Evolutionary conservation across 2,888 invertebrate species (phyloP).

Genomic region (Alloplasta piceator): DNA sequence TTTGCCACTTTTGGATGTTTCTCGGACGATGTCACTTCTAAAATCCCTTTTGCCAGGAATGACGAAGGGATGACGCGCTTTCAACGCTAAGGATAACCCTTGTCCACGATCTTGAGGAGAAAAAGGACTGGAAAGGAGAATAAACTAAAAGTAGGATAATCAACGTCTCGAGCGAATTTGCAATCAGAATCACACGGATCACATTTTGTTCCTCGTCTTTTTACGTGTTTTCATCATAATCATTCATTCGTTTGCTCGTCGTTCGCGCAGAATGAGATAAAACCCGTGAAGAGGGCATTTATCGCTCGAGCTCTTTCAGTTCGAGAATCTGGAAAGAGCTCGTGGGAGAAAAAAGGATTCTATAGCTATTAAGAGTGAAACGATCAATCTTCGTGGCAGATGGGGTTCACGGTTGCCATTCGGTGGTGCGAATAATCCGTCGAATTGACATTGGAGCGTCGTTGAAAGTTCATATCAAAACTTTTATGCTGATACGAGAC

Average conservation of each 20-base stretch:
- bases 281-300: not conserved
- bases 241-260: slow-evolving; percentile 23
- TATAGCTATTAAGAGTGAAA: not conserved
- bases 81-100: slow-evolving; percentile 29
- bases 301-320: not conserved
- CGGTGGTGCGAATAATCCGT: slow-evolving; percentile 1
- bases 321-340: slow-evolving; percentile 11
- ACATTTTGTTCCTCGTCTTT: slow-evolving; percentile 39
- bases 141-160: slow-evolving; percentile 28
- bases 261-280: slow-evolving; percentile 8
- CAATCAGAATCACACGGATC: slow-evolving; percentile 37
- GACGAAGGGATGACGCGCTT: slow-evolving; percentile 46
- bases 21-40: slow-evolving; percentile 43
- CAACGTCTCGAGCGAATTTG: slow-evolving; percentile 26
- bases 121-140: slow-evolving; percentile 28
- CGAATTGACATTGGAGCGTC: slow-evolving; percentile 8
- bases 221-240: slow-evolving; percentile 19
- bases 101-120: slow-evolving; percentile 28
- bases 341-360: not conserved
- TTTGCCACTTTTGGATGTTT: slow-evolving; percentile 38
- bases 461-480: slow-evolving; percentile 19
- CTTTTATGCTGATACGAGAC: slow-evolving; percentile 2
- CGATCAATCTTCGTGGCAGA: slow-evolving; percentile 41
- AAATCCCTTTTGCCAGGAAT: slow-evolving; percentile 41
- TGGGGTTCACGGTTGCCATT: slow-evolving; percentile 12